Evolutionary conservation across 2,888 invertebrate genomes (phyloP), one percentile per base, ranked within the genome.

Genomic region (Eilema sororculum): DNA sequence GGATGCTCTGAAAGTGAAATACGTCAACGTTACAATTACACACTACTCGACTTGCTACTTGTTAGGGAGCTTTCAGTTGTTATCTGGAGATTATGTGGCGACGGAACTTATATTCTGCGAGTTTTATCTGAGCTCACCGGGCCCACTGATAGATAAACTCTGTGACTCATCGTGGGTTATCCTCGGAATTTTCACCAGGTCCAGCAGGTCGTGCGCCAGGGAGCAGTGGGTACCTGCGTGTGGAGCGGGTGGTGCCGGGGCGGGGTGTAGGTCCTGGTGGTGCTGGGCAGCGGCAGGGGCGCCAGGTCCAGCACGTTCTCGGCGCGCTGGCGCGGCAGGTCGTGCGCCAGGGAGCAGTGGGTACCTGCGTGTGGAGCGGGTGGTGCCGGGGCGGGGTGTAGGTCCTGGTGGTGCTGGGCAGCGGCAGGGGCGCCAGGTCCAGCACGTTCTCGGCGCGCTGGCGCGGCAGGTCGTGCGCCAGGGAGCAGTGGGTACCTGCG

Each of bases 241-340:
- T 33, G 59, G 20, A 61, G 57, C 20, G 59, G 46, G 65, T 33
- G 66, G 63, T 12, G 72, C 2, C 81, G 37, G 58, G 68, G 74
- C 28, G 73, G 77, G 65, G 96, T 96, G 91, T 98, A 98, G 83
- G 97, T 96, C 81, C 97, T 94, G 0, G 98, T 98, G 70, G 98
- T 98, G 85, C 97, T 90, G 66, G 97, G 96, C 58, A 98, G 97
- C 96, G 97, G 96, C 85, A 98, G 97, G 77, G 98, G 94, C n/a
- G n/a, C n/a, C n/a, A n/a, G 70, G 98, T 98, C 85, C 77, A 91
- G 92, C 74, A 98, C 96, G 92, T 98, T 97, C 89, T 98, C 77
- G 91, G 90, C 52, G 72, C 96, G 94, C 70, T 91, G 95, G 1
- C 93, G 92, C 77, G 91, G 90, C 52, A 90, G 91, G 22, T 95